Conservation (phyloP, 1,140 invertebrate species). For the Bombus picipes region DNA sequence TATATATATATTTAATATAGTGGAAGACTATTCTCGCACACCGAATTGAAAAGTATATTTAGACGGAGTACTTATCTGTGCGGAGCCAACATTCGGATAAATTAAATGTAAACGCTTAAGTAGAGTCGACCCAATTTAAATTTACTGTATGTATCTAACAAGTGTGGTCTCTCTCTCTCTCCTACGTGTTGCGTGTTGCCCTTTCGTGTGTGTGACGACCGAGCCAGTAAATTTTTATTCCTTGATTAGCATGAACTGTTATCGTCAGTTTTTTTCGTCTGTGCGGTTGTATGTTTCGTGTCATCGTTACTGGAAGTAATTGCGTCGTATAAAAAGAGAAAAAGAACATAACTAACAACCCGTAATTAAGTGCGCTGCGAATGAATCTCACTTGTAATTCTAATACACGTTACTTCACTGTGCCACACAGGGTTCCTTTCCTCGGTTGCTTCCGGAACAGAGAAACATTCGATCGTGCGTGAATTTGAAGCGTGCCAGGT, state of each 20-base stretch:
- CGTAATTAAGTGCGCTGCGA: conserved; percentile 3
- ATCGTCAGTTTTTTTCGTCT: conserved; percentile 36
- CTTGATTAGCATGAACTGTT: conserved; percentile 43
- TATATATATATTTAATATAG: conserved; percentile 18
- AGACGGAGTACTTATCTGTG: conserved; percentile 61
- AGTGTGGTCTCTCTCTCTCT: conserved; percentile 51
- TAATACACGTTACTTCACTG: conserved; percentile 34
- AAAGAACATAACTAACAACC: not conserved
- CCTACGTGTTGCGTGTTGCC: conserved; percentile 59
- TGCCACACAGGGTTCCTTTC: conserved; percentile 39
- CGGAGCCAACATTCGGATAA: conserved; percentile 49
- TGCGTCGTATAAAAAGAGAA: not conserved
- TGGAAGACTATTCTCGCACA: conserved; percentile 53
- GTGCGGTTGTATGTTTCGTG: conserved; percentile 44
- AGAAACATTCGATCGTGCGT: not conserved
- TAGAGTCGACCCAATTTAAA: conserved; percentile 60
- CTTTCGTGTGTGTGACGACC: conserved; percentile 54
- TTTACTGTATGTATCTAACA: conserved; percentile 61
- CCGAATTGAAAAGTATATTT: conserved; percentile 57
- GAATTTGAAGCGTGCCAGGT: conserved; percentile 11
- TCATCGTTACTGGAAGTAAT: conserved; percentile 49
- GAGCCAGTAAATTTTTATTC: conserved; percentile 56
- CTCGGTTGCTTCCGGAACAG: conserved; percentile 29
- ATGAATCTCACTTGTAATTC: conserved; percentile 47
- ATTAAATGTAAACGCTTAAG: conserved; percentile 66